Conservation (phyloP, 92 coral and sea anemone species). For the Epizoanthus ramosus region DNA sequence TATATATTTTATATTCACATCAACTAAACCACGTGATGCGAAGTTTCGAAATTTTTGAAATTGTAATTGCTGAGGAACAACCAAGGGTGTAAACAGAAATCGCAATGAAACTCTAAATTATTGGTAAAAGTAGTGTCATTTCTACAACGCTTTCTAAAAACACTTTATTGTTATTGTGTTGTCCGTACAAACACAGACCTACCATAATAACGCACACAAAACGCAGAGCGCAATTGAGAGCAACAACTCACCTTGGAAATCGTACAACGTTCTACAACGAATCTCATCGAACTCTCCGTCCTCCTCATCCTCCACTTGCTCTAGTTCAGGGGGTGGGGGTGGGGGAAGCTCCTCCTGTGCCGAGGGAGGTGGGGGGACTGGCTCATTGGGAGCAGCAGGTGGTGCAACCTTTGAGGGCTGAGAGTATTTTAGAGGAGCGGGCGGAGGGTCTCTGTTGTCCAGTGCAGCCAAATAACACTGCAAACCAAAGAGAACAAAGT, state of each 20-base stretch:
- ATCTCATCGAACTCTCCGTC: constrained; percentile 84
- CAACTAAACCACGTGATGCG: no score
- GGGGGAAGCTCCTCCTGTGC: constrained; percentile 63
- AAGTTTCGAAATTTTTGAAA: no score
- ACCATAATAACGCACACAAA: not conserved
- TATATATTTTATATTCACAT: no score
- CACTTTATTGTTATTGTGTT: no score
- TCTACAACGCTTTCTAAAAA: no score
- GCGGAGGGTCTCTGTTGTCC: constrained; percentile 80
- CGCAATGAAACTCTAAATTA: no score
- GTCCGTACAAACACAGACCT: not conserved
- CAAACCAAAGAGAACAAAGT: not conserved
- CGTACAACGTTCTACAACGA: constrained; percentile 83
- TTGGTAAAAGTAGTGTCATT: no score
- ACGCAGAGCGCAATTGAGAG: no score
- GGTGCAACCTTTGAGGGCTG: constrained; percentile 69
- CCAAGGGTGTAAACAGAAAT: no score
- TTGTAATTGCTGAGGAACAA: no score
- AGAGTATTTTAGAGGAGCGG: constrained; percentile 75
- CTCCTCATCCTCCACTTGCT: constrained; percentile 74
- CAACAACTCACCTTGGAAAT: constrained; percentile 80
- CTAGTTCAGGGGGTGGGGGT: constrained; percentile 75
- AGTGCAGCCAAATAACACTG: constrained; percentile 91
- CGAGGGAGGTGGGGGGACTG: constrained; percentile 50
- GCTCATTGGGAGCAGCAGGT: constrained; percentile 76